A percentile compares a stretch with the other conserved stretches of the same genome.
These are phyloP conservation scores for Leptinotarsa tumamoca DNA, from an alignment of 2,888 invertebrate species.

Conservation along the genomic window DNA sequence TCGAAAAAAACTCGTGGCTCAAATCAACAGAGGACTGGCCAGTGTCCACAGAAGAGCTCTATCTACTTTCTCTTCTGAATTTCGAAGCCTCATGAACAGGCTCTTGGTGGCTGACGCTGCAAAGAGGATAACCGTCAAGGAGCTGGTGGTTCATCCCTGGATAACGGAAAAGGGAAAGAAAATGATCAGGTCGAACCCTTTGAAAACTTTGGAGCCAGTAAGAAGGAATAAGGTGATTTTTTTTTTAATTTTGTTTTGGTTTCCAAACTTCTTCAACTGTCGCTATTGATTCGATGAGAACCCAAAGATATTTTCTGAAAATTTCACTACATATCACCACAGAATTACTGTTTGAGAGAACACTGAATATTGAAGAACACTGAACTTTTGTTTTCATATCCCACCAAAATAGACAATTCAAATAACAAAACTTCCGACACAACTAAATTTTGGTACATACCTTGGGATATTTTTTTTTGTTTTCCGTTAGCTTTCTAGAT, in stretches of 20 bases:
- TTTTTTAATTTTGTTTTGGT: background rate
- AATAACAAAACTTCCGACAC: too few relatives aligned
- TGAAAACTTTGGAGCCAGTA: conserved; percentile 62
- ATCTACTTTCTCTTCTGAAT: conserved; percentile 66
- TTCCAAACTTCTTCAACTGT: background rate
- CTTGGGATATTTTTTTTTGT: too few relatives aligned
- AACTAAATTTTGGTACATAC: too few relatives aligned
- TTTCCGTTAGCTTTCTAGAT: too few relatives aligned
- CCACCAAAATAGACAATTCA: too few relatives aligned
- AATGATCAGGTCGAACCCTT: conserved; percentile 68
- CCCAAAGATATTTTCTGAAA: too few relatives aligned
- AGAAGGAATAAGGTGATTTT: conserved; percentile 50
- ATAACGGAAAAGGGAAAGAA: conserved; percentile 69
- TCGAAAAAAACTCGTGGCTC: conserved; percentile 73
- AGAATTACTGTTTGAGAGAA: too few relatives aligned
- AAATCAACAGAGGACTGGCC: conserved; percentile 76
- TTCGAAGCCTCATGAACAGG: conserved; percentile 67
- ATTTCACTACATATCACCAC: too few relatives aligned
- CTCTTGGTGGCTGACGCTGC: conserved; percentile 70
- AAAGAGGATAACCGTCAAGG: conserved; percentile 70
- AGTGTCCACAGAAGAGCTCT: conserved; percentile 71
- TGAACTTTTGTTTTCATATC: too few relatives aligned
- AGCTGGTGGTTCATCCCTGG: conserved; percentile 73
- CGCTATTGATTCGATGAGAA: too few relatives aligned
- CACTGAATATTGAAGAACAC: too few relatives aligned